Base-by-base conservation (phyloP, 2,113 vertebrate species). In the Hyperoodon ampullatus region DNA sequence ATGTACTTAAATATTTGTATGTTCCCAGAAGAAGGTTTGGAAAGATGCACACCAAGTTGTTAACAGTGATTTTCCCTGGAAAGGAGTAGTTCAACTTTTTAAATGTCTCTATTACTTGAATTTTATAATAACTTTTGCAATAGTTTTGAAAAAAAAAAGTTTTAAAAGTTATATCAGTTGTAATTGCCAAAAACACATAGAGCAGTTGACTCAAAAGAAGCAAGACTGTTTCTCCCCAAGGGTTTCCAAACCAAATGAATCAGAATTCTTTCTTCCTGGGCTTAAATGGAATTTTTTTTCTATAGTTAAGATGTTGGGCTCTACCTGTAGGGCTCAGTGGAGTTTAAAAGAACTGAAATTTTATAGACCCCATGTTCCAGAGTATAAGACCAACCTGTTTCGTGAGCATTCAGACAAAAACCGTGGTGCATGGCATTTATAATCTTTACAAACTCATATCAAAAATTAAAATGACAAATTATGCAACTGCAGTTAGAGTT, bases 231-330 rank as follows among this genome's bases (percentile, higher is more conserved):
- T 83, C 10, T 75, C 33, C 58, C 6, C 39, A 70, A 14, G 13
- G 24, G 2, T 44, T 87, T 77, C 77, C 66, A 93, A 92, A 77
- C 9, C 71, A 74, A 74, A n/a, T 93, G 11, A 26, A 80, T 55
- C 30, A 84, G 42, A 47, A 33, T 47, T 84, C 6, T 78, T 75
- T 19, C 35, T 53, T 66, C 44, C 63, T 72, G 33, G 28, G 33
- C 14, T 84, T 96, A 82, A 70, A 74, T 93, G 24, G 44, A 93
- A 84, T 89, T 95, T 88, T 65, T 84, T 58, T 81, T 96, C 60
- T 92, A 93, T n/a, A 53, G 9, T 8, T 58, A 53, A 92, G 33
- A 33, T 72, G 21, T 70, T 80, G 26, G 21, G 1, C 72, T 93
- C 4, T 86, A 53, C 4, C 8, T 80, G 30, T 28, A 89, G 44